Conservation (phyloP, 2,797 vertebrate genomes). For the Labeo calbasu region DNA sequence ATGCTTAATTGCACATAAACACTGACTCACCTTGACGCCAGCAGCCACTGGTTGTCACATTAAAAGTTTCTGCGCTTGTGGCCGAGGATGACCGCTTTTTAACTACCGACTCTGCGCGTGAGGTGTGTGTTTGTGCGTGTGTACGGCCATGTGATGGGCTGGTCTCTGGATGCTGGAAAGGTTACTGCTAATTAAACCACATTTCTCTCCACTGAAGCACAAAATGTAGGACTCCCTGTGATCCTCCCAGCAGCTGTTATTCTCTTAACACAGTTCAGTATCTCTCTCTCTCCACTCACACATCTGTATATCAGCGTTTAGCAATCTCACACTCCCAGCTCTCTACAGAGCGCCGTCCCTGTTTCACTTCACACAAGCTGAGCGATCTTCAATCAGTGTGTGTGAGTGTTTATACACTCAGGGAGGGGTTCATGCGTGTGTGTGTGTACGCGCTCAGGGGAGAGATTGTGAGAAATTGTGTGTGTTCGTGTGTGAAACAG, state of each 20-base stretch:
- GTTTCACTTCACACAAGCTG: conserved; percentile 40
- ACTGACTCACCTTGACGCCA: neutral
- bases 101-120: neutral
- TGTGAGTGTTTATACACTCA: conserved; percentile 21
- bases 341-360: conserved; percentile 23
- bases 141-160: neutral
- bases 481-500: conserved; percentile 36
- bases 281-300: conserved; percentile 26
- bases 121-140: neutral
- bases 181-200: conserved; percentile 62
- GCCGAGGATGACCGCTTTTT: neutral
- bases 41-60: neutral
- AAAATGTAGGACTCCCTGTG: conserved; percentile 53
- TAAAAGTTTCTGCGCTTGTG: conserved; percentile 24
- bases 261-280: conserved; percentile 36
- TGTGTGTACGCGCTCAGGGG: conserved; percentile 16
- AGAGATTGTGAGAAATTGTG: conserved; percentile 8
- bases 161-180: conserved; percentile 51
- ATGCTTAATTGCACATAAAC: neutral
- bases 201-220: conserved; percentile 58
- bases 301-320: conserved; percentile 42
- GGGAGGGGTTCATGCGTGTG: conserved; percentile 28
- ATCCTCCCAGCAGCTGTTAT: conserved; percentile 56
- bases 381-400: conserved; percentile 27
- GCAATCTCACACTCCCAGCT: conserved; percentile 39